These are phyloP conservation scores for Anthopleura xanthogrammica DNA, from an alignment of 92 coral and sea anemone genomes.

Conservation along the genomic window DNA sequence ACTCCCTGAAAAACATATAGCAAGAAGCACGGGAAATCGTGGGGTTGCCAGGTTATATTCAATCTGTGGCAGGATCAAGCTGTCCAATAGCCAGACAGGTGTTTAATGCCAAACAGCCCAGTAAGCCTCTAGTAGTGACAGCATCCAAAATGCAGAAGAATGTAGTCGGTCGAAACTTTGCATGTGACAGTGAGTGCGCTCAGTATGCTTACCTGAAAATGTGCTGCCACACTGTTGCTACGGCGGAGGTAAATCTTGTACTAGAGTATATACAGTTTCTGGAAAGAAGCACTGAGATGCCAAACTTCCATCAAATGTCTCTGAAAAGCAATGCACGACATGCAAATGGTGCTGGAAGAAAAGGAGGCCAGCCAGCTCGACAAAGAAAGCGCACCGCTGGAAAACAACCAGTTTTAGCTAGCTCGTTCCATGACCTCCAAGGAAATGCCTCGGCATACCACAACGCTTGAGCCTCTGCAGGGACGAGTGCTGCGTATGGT, in stretches of 20 bases:
- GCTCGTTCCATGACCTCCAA: constrained; percentile 7
- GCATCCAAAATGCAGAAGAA: constrained; percentile 15
- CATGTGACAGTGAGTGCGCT: constrained; percentile 28
- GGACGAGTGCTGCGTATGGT: too few species aligned
- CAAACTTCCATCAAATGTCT: constrained; percentile 43
- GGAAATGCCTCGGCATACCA: background rate
- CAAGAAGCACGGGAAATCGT: constrained; percentile 40
- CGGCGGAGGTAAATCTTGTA: constrained; percentile 29
- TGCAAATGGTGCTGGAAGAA: too few species aligned
- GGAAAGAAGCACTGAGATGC: constrained; percentile 33
- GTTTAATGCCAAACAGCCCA: constrained; percentile 31
- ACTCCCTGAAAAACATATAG: constrained; percentile 31
- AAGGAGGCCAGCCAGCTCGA: too few species aligned
- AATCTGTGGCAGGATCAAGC: constrained; percentile 44
- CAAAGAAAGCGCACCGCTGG: too few species aligned
- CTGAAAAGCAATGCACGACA: too few species aligned
- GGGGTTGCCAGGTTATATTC: constrained; percentile 24
- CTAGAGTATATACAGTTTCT: constrained; percentile 26
- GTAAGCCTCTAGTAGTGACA: constrained; percentile 31
- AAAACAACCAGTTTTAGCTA: too few species aligned
- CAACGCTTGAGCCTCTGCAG: too few species aligned
- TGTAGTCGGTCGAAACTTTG: constrained; percentile 17
- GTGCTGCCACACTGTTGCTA: constrained; percentile 40
- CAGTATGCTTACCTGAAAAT: constrained; percentile 18
- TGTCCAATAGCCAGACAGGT: constrained; percentile 32